phyloP scores from a whole-genome alignment of 2,113 vertebrate genomes.

The Jacana jacana region DNA sequence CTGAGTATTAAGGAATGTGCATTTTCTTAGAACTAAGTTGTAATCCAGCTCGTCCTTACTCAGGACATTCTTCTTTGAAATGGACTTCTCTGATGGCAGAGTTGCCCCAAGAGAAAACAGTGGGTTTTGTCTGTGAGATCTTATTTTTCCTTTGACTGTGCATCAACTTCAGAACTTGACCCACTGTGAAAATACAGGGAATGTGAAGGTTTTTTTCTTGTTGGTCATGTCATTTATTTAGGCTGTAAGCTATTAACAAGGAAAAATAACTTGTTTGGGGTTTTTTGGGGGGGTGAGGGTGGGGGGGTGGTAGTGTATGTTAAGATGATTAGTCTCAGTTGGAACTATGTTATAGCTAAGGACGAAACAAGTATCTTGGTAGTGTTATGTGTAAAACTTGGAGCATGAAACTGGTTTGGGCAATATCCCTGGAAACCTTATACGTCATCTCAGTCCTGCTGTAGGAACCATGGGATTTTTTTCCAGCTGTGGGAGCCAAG shows the following conservation, averaged over 20 bases:
- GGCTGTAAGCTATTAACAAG: not conserved
- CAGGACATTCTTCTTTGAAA: not conserved
- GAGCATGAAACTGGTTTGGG: not conserved
- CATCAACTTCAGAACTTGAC: accelerated
- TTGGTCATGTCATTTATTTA: not conserved
- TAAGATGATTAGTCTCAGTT: not conserved
- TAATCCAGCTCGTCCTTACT: not conserved
- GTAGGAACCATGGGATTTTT: not conserved
- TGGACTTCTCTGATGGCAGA: not conserved
- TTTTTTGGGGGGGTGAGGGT: too few species aligned
- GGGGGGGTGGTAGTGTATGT: not conserved
- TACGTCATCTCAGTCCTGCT: not conserved
- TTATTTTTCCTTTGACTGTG: not conserved
- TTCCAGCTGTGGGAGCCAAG: not conserved
- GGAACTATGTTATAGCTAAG: not conserved
- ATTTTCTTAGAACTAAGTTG: not conserved
- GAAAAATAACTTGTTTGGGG: not conserved
- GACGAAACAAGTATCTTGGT: not conserved
- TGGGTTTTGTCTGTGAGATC: not conserved
- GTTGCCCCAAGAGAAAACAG: not conserved
- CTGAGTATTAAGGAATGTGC: not conserved
- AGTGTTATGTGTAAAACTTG: not conserved
- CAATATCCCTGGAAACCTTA: not conserved
- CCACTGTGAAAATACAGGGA: not conserved
- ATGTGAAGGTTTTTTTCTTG: not conserved